These are phyloP conservation scores for Neoseiulus cucumeris DNA, from an alignment of 1,140 invertebrate genomes.

Conservation along the genomic window DNA sequence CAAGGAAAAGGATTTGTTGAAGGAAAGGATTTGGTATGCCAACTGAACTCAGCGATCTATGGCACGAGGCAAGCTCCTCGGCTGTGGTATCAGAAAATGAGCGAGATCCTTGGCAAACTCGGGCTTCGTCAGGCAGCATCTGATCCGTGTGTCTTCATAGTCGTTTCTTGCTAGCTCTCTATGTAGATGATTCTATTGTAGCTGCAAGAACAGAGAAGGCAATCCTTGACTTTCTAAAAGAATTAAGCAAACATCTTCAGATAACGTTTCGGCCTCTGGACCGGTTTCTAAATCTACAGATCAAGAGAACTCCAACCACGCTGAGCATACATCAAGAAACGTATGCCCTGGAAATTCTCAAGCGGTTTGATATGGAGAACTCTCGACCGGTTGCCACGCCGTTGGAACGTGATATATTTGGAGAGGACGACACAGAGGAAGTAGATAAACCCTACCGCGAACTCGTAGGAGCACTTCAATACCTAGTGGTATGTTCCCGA, in stretches of 20 bases:
- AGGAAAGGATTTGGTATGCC: too few species aligned
- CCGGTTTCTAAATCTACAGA: neutral
- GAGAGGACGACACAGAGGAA: neutral
- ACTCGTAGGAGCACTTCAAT: neutral
- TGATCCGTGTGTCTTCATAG: constrained; percentile 13
- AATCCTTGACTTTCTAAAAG: too few species aligned
- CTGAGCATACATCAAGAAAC: neutral
- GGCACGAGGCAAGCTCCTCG: constrained; percentile 22
- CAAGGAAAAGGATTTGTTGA: constrained; percentile 24
- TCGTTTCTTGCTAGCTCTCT: neutral
- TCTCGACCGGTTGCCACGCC: neutral
- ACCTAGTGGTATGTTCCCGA: neutral
- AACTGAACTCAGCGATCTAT: too few species aligned
- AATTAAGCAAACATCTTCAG: too few species aligned
- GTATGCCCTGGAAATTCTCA: neutral
- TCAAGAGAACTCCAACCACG: neutral
- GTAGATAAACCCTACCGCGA: neutral
- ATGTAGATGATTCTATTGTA: neutral
- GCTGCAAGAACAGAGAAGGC: too few species aligned
- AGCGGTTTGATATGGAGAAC: neutral
- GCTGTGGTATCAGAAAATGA: too few species aligned
- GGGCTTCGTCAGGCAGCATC: constrained; percentile 7
- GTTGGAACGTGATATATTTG: neutral
- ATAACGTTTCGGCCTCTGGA: too few species aligned
- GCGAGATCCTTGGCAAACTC: constrained; percentile 19